Conservation (phyloP, 2,113 vertebrate genomes). For the Callorhinus ursinus region DNA sequence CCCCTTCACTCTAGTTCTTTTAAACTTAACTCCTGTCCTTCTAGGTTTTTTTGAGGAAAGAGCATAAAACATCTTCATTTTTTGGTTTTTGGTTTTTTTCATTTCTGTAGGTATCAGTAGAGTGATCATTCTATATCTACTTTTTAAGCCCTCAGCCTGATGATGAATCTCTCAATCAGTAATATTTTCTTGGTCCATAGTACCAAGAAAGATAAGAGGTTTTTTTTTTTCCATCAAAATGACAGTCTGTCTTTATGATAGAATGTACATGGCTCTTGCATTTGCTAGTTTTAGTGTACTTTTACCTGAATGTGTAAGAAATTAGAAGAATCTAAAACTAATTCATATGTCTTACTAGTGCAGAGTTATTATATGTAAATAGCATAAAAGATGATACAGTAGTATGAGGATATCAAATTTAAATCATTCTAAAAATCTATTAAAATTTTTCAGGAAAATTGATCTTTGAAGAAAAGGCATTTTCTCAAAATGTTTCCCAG, state of each 20-base stretch:
- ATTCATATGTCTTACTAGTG: conserved; percentile 1
- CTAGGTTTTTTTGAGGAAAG: conserved; percentile 12
- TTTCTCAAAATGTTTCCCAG: background rate
- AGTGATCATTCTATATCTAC: background rate
- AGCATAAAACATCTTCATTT: background rate
- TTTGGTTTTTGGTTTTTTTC: background rate
- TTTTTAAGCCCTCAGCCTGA: background rate
- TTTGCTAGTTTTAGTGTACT: conserved; percentile 22
- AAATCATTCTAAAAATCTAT: conserved; percentile 39
- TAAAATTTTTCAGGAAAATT: conserved; percentile 16
- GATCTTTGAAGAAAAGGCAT: background rate
- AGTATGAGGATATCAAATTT: background rate
- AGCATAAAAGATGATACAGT: conserved; percentile 17
- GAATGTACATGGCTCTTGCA: background rate
- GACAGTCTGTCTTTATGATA: background rate
- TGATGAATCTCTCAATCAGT: background rate
- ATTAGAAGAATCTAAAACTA: conserved; percentile 18
- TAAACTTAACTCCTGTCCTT: background rate
- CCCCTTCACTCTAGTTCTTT: background rate
- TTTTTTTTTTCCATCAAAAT: background rate
- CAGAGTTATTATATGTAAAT: conserved; percentile 32
- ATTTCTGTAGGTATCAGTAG: background rate
- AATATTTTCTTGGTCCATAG: background rate
- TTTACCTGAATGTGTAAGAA: conserved; percentile 7
- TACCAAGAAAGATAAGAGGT: background rate